Conservation (phyloP, 2,797 vertebrate genomes). For the Tinamus major region DNA sequence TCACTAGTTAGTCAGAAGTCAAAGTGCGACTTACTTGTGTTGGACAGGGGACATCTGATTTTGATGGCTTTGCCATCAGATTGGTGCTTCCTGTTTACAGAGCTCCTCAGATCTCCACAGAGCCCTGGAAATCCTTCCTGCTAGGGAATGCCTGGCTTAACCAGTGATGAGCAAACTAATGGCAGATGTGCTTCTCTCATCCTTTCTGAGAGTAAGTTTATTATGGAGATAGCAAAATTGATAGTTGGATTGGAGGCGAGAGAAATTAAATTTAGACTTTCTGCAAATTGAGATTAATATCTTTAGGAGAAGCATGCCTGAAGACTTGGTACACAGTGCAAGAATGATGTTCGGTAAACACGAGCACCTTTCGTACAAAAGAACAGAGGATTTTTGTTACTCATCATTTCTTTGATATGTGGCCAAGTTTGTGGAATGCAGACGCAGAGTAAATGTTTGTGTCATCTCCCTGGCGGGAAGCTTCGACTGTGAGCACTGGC, state of each 20-base stretch:
- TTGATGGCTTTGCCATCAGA: constrained; percentile 44
- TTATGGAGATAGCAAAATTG: background rate
- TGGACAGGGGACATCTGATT: constrained; percentile 56
- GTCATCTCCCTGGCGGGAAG: constrained; percentile 66
- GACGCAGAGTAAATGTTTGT: constrained; percentile 75
- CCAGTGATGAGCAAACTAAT: constrained; percentile 66
- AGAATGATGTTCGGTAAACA: constrained; percentile 65
- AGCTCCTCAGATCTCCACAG: constrained; percentile 14
- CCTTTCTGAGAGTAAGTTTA: constrained; percentile 34
- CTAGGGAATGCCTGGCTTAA: constrained; percentile 66
- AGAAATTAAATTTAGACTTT: constrained; percentile 40
- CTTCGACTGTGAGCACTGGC: constrained; percentile 48
- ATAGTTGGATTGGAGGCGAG: constrained; percentile 35
- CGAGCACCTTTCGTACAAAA: constrained; percentile 63
- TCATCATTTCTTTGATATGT: constrained; percentile 75
- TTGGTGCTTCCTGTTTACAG: constrained; percentile 73
- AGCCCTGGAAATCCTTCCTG: constrained; percentile 60
- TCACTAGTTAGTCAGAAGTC: constrained; percentile 24
- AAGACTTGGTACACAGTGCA: background rate
- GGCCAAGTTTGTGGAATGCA: constrained; percentile 63
- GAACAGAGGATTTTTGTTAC: constrained; percentile 65
- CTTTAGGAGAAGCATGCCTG: background rate
- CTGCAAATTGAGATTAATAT: constrained; percentile 5
- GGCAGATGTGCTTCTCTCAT: constrained; percentile 66
- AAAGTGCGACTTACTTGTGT: constrained; percentile 26